Conservation (phyloP, 2,113 vertebrate genomes). For the Tupaia chinensis region DNA sequence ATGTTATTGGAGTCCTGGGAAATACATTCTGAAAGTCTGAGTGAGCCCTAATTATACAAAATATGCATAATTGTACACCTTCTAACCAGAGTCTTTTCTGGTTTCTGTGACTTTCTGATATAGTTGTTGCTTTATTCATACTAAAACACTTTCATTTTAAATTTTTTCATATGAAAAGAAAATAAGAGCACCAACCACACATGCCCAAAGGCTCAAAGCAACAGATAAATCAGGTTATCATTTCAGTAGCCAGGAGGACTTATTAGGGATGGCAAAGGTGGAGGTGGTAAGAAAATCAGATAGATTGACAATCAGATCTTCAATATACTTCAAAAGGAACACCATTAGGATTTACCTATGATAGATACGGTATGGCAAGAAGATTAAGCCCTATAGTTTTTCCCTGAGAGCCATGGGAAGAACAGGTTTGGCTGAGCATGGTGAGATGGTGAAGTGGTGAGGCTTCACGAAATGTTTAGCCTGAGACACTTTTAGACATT, state of each 20-base stretch:
- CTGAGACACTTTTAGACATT: background rate
- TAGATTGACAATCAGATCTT: background rate
- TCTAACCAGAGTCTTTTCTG: background rate
- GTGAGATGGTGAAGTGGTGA: background rate
- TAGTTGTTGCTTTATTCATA: background rate
- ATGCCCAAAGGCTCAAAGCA: too few species aligned
- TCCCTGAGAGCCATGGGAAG: background rate
- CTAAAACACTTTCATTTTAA: background rate
- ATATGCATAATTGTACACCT: background rate
- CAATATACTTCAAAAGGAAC: background rate
- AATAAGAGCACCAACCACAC: background rate
- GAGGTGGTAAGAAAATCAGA: background rate
- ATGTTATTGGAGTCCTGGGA: background rate
- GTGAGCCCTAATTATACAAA: background rate
- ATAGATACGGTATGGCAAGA: background rate
- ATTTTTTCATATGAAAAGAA: background rate
- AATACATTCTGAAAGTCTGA: background rate
- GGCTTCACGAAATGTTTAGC: background rate
- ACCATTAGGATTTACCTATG: background rate
- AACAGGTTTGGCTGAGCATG: background rate
- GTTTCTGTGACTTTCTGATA: background rate
- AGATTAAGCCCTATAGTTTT: background rate
- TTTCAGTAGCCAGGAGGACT: background rate
- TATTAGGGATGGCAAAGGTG: background rate
- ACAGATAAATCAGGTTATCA: background rate